Evolutionary conservation across 2,113 vertebrate species (phyloP), one percentile per base, ranked within the genome.

Genomic region (Numida meleagris): DNA sequence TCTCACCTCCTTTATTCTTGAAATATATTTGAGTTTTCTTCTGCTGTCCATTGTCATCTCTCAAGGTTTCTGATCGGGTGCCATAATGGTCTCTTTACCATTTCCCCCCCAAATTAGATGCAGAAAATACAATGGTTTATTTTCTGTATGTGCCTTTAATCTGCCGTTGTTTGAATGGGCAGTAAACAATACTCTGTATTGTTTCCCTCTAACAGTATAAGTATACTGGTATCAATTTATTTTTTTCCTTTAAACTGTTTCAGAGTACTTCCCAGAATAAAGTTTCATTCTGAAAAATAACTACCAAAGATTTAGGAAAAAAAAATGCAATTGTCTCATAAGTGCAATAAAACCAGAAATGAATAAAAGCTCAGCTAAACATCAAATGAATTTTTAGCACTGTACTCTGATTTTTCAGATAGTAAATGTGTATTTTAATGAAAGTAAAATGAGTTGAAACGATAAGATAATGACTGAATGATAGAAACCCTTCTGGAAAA

Each of bases 121-220:
- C 15, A 42, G 15, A 43, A 72, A 81, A 87, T n/a, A 27, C 4
- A 9, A 38, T 24, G 14, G 1, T 43, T 75, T 86, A 14, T 76
- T 67, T 93, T 68, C 18, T 20, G 10, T 58, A 38, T 33, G 2
- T 43, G 23, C 24, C 55, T 87, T 78, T 57, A 91, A 55, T 74
- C 65, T 87, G 42, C 19, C 51, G 16, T 14, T 72, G 24, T 82
- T 81, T 81, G 31, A 82, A 57, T 24, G 5, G 25, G 14, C 53
- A 45, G 9, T 27, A 42, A 89, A 21, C 19, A 83, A 34, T 42
- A 70, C 27, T 61, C 16, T 3, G 2, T 24, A 14, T 12, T 73
- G 10, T 43, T 38, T 5, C 14, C 12, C 23, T 2, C 0, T 1
- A 1, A 9, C 17, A 14, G 17, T 72, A 7, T 68, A 71, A 34